Conservation (phyloP, 2,113 vertebrate species). For the Stercorarius parasiticus region DNA sequence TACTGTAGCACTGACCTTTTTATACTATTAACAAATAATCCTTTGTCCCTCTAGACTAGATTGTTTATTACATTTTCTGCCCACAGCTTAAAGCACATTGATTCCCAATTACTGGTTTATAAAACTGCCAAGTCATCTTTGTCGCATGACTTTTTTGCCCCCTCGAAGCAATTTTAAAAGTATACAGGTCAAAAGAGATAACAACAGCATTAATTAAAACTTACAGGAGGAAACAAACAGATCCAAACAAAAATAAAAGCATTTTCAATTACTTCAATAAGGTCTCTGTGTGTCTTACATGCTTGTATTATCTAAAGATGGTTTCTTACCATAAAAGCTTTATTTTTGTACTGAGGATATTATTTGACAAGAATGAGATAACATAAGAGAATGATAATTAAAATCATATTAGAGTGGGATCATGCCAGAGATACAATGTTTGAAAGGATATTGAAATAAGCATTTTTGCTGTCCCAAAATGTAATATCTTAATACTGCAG, state of each 20-base stretch:
- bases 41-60: slow-evolving; percentile 28
- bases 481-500: not conserved
- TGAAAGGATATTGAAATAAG: not conserved
- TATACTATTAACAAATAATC: slow-evolving; percentile 65
- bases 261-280: not conserved
- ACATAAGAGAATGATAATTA: not conserved
- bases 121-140: slow-evolving; percentile 60
- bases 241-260: not conserved
- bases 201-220: slow-evolving; percentile 51
- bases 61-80: slow-evolving; percentile 63
- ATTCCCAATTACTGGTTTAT: slow-evolving; percentile 69
- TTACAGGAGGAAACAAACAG: not conserved
- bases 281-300: not conserved
- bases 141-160: not conserved
- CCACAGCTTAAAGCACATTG: slow-evolving; percentile 53
- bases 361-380: not conserved
- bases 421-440: not conserved
- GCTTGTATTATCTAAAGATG: not conserved
- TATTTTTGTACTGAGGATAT: not conserved
- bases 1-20: slow-evolving; percentile 60
- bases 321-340: not conserved
- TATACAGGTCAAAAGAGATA: slow-evolving; percentile 25
- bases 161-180: not conserved
- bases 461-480: not conserved
- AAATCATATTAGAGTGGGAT: not conserved